Evolutionary conservation across 2,797 vertebrate species (phyloP).

Genomic region (Prunella strophiata): DNA sequence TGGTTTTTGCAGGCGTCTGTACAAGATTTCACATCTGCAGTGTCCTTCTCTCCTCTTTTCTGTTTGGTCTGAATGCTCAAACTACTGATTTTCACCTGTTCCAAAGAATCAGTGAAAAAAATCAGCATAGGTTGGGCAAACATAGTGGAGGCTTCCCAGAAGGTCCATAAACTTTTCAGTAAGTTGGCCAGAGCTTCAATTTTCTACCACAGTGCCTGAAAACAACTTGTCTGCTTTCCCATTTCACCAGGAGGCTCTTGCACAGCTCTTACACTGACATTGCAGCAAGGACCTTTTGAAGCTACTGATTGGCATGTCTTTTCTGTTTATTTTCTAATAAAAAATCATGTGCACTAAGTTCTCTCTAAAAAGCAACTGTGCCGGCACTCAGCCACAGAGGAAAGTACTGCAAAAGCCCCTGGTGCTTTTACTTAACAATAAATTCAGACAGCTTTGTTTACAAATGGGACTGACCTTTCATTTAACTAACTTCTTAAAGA

Average conservation of each 20-base stretch:
- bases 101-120: neutral
- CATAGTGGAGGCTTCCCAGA: rapidly evolving
- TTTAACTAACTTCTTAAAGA: neutral
- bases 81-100: neutral
- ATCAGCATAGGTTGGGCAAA: neutral
- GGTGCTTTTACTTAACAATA: neutral
- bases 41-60: neutral
- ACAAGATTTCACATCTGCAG: neutral
- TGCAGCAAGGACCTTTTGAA: neutral
- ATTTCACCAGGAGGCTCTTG: neutral
- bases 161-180: constrained; percentile 39
- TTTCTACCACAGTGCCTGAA: neutral
- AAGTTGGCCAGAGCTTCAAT: neutral
- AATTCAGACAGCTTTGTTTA: constrained; percentile 42
- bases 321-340: constrained; percentile 51
- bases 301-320: constrained; percentile 16
- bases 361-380: constrained; percentile 30
- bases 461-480: constrained; percentile 6
- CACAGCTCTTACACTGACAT: neutral
- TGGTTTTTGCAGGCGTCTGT: neutral
- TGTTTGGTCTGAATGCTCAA: neutral
- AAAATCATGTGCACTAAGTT: neutral
- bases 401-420: constrained; percentile 17
- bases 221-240: neutral
- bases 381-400: neutral